Percentiles rank a stretch among this genome's conserved stretches.
Evolutionary conservation across 2,113 vertebrate species (phyloP).

Genomic region (Lichenostomus cassidix): DNA sequence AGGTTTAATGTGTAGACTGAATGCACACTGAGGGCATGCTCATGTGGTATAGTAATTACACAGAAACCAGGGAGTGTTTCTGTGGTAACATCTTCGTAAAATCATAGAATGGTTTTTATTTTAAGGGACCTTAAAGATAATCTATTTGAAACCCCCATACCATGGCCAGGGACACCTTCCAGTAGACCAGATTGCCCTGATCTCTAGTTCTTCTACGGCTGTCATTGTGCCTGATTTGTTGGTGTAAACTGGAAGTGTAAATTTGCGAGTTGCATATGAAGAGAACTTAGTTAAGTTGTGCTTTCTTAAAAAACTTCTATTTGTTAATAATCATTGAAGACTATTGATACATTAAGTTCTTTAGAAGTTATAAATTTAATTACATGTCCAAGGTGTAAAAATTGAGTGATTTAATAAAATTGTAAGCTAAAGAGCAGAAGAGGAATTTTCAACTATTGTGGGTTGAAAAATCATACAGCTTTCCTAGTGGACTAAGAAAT

Average conservation of each 20-base stretch:
- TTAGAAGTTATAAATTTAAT: not conserved
- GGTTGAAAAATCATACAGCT: not conserved
- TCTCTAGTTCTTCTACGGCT: not conserved
- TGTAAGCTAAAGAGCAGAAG: not conserved
- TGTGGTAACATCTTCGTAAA: not conserved
- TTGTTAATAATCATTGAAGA: not conserved
- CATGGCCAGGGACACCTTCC: not conserved
- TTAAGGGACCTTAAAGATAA: not conserved
- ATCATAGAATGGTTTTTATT: not conserved
- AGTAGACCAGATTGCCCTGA: not conserved
- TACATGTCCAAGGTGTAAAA: not conserved
- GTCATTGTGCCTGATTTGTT: not conserved
- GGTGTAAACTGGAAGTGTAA: not conserved
- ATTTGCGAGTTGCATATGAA: not conserved
- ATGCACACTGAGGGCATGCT: not conserved
- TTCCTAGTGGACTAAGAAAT: not conserved
- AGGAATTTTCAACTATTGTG: not conserved
- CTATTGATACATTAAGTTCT: not conserved
- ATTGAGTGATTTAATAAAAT: not conserved
- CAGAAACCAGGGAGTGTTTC: not conserved
- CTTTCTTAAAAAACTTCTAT: not conserved
- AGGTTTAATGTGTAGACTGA: not conserved
- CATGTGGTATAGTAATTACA: not conserved
- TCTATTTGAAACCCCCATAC: not conserved
- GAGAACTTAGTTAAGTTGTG: not conserved